Base-by-base conservation (phyloP, 2,113 vertebrate genomes). In the Ochotona curzoniae region DNA sequence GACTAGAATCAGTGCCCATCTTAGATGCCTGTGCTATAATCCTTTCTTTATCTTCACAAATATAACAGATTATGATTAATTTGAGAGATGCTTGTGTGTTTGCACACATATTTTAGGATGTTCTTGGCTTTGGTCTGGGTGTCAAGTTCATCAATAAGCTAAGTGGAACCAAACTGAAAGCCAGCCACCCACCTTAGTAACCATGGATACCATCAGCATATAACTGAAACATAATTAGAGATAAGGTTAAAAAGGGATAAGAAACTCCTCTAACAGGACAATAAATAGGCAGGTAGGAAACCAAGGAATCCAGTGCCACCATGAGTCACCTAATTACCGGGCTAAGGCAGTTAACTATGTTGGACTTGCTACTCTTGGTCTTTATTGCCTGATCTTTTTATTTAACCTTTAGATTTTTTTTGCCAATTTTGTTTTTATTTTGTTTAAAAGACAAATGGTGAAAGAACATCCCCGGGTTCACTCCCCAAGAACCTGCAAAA, bases 141-240 rank as follows among this genome's bases (percentile, higher is more conserved):
- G 35, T 93, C 69, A 87, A 18, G 79, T 94, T 96, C 61, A 67
- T 92, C 38, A 51, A 17, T 94, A 75, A 90, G 35, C n/a, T 90
- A 83, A 17, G 21, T 71, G 12, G n/a, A 93, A 91, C 89, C 66
- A 91, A 80, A 82, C 18, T 54, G 60, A 90, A 96, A 84, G 70
- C 38, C 38, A 89, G 32, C 28, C 38, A 70, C 10, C 14, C 14
- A 9, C 80, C 44, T 90, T 83, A n/a, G 30, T 92, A 75, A 80
- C 38, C 57, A 28, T 64, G n/a, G 60, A 5, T 80, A 70, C 63
- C 67, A 32, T 51, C 80, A 23, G 12, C 75, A 51, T 94, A 26
- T 73, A 83, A 5, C 69, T 84, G 32, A 49, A 74, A 74, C 47
- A 21, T 64, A 61, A 86, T 83, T 69, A 91, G 81, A 61, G 73